Evolutionary conservation across 2,797 vertebrate species (phyloP), one percentile per base, ranked within the genome.

Genomic region (Tympanoctomys barrerae): DNA sequence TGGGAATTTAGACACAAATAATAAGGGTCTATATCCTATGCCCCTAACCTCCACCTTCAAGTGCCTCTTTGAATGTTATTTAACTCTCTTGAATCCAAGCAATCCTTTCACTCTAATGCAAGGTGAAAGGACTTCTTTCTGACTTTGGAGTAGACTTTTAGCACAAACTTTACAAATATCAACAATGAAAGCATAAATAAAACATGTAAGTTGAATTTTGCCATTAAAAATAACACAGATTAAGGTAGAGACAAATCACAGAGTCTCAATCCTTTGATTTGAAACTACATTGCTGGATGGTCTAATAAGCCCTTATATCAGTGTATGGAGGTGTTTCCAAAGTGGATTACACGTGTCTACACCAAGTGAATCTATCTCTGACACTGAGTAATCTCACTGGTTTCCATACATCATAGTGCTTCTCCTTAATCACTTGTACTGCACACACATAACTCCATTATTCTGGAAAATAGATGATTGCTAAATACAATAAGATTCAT

Each of bases 371-470:
- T 62, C 61, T 71, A 73, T 36, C 36, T 94, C 39, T 68, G n/a
- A 95, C 22, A 42, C 18, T 88, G 7, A 82, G 86, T 95, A 97
- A 97, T 80, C 86, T 97, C 87, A 87, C 54, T 84, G 1, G 2
- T 5, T 86, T 97, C 57, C 81, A 73, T 77, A 97, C 95, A 31
- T 82, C 6, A 28, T 24, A 89, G 33, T 33, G 39, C 64, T 88
- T 87, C 86, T 91, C 49, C 64, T 11, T 62, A 84, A 66, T 93
- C 64, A 28, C 70, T 39, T 95, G 52, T 70, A 31, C 12, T 81
- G 73, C 0, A 1, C 52, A 96, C 59, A 92, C 5, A 62, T 84
- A 6, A 54, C 39, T 33, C 13, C 14, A 96, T 62, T 78, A 81
- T 68, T 90, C 82, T 85, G 89, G 78, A 70, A 86, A 52, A 94